phyloP scores from a whole-genome alignment of 2,113 vertebrate genomes.

The Aphyosemion australe region DNA sequence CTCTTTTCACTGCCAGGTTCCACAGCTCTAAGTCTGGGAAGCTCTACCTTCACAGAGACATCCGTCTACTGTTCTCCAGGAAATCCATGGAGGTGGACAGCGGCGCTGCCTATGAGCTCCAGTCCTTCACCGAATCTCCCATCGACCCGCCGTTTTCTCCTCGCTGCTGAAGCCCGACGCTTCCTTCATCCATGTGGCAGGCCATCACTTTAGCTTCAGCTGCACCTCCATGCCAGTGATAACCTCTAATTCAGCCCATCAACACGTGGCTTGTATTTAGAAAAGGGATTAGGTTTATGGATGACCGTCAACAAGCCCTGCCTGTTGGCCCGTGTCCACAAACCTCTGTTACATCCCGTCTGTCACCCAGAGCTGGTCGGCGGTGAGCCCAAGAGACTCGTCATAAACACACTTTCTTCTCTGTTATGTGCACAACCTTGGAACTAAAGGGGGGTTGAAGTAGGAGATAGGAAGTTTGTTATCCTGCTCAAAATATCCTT shows the following conservation, averaged over 20 bases:
- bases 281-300: constrained; percentile 31
- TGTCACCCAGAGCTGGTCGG: constrained; percentile 42
- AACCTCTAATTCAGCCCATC: constrained; percentile 23
- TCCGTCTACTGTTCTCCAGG: constrained; percentile 96
- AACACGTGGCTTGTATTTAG: constrained; percentile 8
- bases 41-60: constrained; percentile 99
- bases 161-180: constrained; percentile 83
- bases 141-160: constrained; percentile 94
- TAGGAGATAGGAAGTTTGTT: constrained; percentile 22
- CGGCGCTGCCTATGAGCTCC: constrained; percentile 98
- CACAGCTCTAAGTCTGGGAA: constrained; percentile 99
- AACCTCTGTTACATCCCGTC: constrained; percentile 25
- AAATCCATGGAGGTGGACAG: constrained; percentile 99
- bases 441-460: constrained; percentile 23
- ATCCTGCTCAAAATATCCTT: constrained; percentile 37
- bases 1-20: constrained; percentile 83
- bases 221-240: constrained; percentile 48
- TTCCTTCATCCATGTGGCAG: constrained; percentile 12
- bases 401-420: constrained; percentile 42
- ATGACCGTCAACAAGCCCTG: constrained; percentile 31
- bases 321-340: constrained; percentile 21
- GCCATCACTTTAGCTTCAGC: constrained; percentile 36
- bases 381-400: constrained; percentile 24
- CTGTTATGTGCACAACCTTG: constrained; percentile 28
- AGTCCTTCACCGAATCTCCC: constrained; percentile 96